Base-by-base conservation (phyloP, 2,113 vertebrate genomes). In the Daphoenositta chrysoptera region DNA sequence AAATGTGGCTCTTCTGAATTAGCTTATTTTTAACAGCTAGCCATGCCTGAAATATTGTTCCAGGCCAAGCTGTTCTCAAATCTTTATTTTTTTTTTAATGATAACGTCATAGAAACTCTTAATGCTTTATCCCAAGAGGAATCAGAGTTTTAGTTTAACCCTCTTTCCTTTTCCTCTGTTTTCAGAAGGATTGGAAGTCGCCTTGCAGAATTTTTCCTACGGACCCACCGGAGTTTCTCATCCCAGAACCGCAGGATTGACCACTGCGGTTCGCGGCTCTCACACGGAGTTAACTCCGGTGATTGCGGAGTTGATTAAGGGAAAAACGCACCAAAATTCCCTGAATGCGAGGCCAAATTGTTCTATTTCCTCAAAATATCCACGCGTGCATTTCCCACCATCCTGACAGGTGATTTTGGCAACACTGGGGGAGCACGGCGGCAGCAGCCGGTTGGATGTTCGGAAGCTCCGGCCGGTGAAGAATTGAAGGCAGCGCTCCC, bases 11-110 rank as follows among this genome's bases (percentile, higher is more conserved):
- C 94, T 96, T 97, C 97, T 96, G 97, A 97, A 98, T 98, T 97
- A 98, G 97, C 97, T 98, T 97, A 97, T 98, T 98, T 98, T 98
- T 97, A 98, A 98, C 97, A 98, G 97, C 95, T 97, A 98, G 95
- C 96, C 98, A 97, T 97, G 98, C 97, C 97, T 98, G 97, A 97
- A 98, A 97, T 93, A 97, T 81, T 96, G 96, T 96, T 97, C 89
- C 89, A 82, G 95, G 96, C 96, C 97, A 97, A 96, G 96, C 96
- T 97, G 93, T 90, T 97, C 96, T 88, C 92, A 73, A 96, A 89
- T 91, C 87, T 94, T 92, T 53, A 44, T 86, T 94, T 77, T 90
- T 96, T 92, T 58, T 37, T 5, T 0, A 86, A 87, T 77, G 40
- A 64, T 86, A 92, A 95, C 90, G 94, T 97, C 76, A 24, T 37